Percentiles rank a stretch among this genome's conserved stretches.
These are phyloP conservation scores for Tuta absoluta DNA, from an alignment of 2,888 invertebrate genomes.

Conservation along the genomic window DNA sequence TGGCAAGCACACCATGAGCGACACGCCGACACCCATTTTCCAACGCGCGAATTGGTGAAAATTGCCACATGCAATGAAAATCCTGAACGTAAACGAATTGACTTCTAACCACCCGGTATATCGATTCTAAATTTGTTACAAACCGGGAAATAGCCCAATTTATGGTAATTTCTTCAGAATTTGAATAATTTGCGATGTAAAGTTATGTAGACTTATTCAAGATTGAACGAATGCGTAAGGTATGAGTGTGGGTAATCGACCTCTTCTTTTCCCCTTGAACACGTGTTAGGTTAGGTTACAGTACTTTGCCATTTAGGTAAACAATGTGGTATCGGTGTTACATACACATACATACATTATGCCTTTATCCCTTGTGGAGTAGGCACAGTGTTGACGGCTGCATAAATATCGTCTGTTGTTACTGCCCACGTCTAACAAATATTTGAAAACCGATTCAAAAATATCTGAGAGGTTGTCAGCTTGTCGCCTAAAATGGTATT, in stretches of 20 bases:
- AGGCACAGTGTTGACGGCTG: too few species aligned
- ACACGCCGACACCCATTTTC: too few species aligned
- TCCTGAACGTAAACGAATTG: not conserved
- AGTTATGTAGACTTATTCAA: constrained; percentile 31
- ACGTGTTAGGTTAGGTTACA: constrained; percentile 44
- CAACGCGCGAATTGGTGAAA: too few species aligned
- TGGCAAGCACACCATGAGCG: too few species aligned
- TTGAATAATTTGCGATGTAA: constrained; percentile 24
- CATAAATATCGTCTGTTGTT: too few species aligned
- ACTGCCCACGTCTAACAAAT: too few species aligned
- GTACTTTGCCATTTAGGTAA: not conserved
- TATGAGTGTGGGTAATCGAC: constrained; percentile 45
- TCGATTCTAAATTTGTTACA: constrained; percentile 12
- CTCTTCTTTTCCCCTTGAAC: constrained; percentile 47
- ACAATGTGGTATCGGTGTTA: too few species aligned
- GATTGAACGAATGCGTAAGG: constrained; percentile 45
- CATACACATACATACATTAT: too few species aligned
- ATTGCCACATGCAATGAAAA: not conserved
- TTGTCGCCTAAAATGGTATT: too few species aligned
- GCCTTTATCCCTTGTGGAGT: too few species aligned
- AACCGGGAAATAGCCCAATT: constrained; percentile 23
- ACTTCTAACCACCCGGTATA: not conserved
- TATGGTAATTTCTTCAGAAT: constrained; percentile 21
- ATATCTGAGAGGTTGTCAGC: too few species aligned
- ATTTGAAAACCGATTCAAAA: too few species aligned